Base-by-base conservation (phyloP, 2,113 vertebrate genomes). In the Chionis minor region DNA sequence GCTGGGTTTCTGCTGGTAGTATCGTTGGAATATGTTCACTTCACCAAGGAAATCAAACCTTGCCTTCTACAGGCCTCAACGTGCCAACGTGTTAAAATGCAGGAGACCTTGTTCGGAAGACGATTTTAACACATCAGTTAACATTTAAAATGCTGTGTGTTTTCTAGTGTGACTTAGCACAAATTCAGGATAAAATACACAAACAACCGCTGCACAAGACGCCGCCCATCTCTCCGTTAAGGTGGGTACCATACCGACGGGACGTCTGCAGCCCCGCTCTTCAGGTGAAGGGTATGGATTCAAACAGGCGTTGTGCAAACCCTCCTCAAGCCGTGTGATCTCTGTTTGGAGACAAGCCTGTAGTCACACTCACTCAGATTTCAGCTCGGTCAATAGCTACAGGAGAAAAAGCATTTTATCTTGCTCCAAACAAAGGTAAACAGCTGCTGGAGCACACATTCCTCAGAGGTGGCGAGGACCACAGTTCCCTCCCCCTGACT, bases 111-210 rank as follows among this genome's bases (percentile, higher is more conserved):
- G 3, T 30, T 84, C 78, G 61, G 51, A 62, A 42, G 52, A 79
- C 70, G 30, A 21, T 49, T 82, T 70, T 13, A 88, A 80, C 56
- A 35, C 74, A 1, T 21, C 20, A 19, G 22, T 44, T 40, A 54
- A 72, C 30, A 23, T 30, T 23, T 28, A 10, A 78, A 81, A 42
- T 6, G 7, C 12, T 0, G 2, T 0, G 2, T 26, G 21, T 3
- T 80, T 61, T 38, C 54, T 30, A 10, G 18, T 3, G n/a, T 19
- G 16, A 56, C 35, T 13, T 11, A 16, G 38, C 26, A 54, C 75
- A 77, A 66, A 44, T 2, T n/a, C 23, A 81, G 71, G 21, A 32
- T 42, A 52, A 80, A 75, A 59, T 19, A 42, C 42, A 20, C 1
- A 1, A 73, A 14, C 6, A 42, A 12, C 28, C 33, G 10, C n/a